Evolutionary conservation across 2,797 vertebrate genomes (phyloP), one percentile per base, ranked within the genome.

Genomic region (Enteromius paludinosus): DNA sequence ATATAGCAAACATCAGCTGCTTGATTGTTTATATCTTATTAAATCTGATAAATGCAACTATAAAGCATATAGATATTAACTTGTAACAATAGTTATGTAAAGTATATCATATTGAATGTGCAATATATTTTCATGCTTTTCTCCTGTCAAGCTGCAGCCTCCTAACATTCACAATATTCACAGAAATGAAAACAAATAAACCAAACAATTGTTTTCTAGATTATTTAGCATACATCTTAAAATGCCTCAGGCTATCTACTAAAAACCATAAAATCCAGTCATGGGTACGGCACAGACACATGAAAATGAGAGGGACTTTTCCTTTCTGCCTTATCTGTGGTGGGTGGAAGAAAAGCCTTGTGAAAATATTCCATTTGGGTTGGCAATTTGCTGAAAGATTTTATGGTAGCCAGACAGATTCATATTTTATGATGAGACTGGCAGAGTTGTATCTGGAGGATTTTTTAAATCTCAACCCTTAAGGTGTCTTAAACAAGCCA

Each of bases 371-470:
- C 47, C 47, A 56, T 79, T 54, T 70, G 49, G 54, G 61, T 78
- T 78, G 33, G 56, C 78, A 84, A 81, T 61, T 83, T 83, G 23
- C 62, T 73, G 23, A 33, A 56, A 78, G 64, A 85, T 72, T 77
- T 73, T 49, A 59, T 23, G 49, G 62, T 68, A 64, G 11, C 30
- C 59, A 61, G 65, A 76, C 71, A 64, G 18, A 81, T 78, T 73
- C 20, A 81, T 74, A 83, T 85, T 83, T 82, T 52, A 77, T 59
- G 35, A 47, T 72, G 33, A 73, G 76, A 52, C 33, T 75, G n/a
- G 43, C 59, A 81, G 25, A 81, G 33, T 33, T 62, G 18, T 56
- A 25, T 54, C 56, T 47, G 17, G 33, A 9, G 12, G 15, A 68
- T 62, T 62, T 66, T 79, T 69, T 69, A 49, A 35, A 61, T 33